phyloP scores from a whole-genome alignment of 1,140 invertebrate species.

The Caerostris darwini region DNA sequence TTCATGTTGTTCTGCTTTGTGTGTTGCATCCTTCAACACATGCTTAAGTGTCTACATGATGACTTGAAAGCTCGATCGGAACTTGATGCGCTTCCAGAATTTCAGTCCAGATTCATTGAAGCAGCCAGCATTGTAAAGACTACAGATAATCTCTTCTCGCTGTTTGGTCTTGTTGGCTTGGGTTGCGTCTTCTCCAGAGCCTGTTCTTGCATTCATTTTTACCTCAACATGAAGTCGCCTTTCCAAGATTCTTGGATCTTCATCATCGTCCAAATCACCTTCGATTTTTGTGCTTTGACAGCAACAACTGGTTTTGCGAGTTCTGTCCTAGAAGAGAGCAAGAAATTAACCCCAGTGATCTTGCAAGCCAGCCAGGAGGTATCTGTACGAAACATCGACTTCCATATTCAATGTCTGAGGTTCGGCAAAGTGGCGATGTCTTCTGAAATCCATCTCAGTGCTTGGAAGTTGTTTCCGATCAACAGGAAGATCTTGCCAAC shows the following conservation, averaged over 20 bases:
- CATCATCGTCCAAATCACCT: slow-evolving; percentile 29
- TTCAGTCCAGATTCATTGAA: slow-evolving; percentile 13
- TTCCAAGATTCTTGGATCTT: slow-evolving; percentile 40
- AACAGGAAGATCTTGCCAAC: slow-evolving; percentile 54
- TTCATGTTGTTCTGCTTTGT: slow-evolving; percentile 62
- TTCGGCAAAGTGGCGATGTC: slow-evolving; percentile 50
- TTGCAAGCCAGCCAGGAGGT: neutral
- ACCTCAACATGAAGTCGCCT: slow-evolving; percentile 46
- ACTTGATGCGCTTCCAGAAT: neutral
- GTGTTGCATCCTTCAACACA: slow-evolving; percentile 10
- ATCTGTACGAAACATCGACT: neutral
- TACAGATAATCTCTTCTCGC: slow-evolving; percentile 49
- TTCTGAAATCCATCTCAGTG: slow-evolving; percentile 48
- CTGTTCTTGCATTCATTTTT: slow-evolving; percentile 72
- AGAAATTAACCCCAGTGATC: neutral
- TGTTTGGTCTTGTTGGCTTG: slow-evolving; percentile 64
- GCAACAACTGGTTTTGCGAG: slow-evolving; percentile 38
- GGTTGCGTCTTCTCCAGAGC: slow-evolving; percentile 47
- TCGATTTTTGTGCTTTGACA: slow-evolving; percentile 56
- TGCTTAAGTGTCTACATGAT: slow-evolving; percentile 6
- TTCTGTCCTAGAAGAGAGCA: slow-evolving; percentile 38
- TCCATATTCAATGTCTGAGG: slow-evolving; percentile 23
- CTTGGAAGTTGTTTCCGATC: slow-evolving; percentile 68
- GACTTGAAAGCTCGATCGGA: neutral
- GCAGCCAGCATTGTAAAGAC: slow-evolving; percentile 17